Conservation (phyloP, 2,113 vertebrate genomes). For the Corynorhinus townsendii region DNA sequence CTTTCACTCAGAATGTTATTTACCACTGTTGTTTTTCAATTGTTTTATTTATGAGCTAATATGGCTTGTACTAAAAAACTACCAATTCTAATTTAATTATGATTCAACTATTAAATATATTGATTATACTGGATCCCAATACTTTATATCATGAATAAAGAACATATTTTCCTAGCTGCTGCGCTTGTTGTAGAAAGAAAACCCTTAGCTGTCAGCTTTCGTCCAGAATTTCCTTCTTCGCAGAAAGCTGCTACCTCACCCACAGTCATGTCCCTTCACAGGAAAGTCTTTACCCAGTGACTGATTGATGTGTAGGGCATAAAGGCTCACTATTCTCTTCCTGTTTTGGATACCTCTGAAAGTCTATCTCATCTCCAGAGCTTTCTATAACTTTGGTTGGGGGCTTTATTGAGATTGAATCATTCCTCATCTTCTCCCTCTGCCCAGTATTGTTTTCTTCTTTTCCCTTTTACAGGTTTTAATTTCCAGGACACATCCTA, state of each 20-base stretch:
- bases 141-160: background rate
- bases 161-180: background rate
- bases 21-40: background rate
- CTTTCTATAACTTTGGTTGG: background rate
- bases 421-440: background rate
- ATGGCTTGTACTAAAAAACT: background rate
- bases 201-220: background rate
- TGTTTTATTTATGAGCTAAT: background rate
- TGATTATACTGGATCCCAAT: background rate
- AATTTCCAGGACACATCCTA: background rate
- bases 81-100: background rate
- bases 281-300: background rate
- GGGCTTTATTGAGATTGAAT: background rate
- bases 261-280: rapidly evolving
- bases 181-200: background rate
- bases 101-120: background rate
- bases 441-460: background rate
- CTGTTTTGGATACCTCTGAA: background rate
- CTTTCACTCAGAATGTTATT: background rate
- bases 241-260: background rate
- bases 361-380: background rate
- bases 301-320: background rate
- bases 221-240: background rate
- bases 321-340: background rate
- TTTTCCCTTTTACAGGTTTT: background rate